Evolutionary conservation across 2,888 invertebrate species (phyloP), one percentile per base, ranked within the genome.

Genomic region (Phengaris alcon): DNA sequence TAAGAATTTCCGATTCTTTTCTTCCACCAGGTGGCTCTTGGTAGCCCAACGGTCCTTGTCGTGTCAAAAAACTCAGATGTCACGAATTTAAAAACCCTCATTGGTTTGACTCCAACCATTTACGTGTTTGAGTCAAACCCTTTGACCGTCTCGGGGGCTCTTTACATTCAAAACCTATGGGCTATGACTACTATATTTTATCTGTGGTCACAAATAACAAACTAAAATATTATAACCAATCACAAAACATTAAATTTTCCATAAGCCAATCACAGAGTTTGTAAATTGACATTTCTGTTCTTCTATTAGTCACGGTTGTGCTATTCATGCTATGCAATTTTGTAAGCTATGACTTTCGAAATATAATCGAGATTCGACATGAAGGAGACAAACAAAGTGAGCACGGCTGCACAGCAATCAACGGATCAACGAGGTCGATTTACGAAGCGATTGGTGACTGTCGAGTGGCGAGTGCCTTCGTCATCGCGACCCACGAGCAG

Each of bases 401-500:
- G 48, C 72, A 52, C 35, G 72, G 35, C 35, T 35, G 35, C 35
- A 64, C 52, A 12, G 64, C 51, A 72, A 70, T 51, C 51, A 54
- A 72, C 54, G 51, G 48, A 72, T 52, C 35, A 75, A 68, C 75
- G 76, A 77, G 72, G 77, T 59, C 72, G 75, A 76, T 52, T 69
- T 44, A 69, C 77, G 78, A 79, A 72, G 57, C 68, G 78, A 77
- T 76, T 76, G 74, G 52, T 4, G 4, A 35, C 35, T 35, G 35
- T 3, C 68, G 75, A 75, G 44, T 78, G 77, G 79, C 80, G 79
- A 81, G 77, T 86, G 86, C 82, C 85, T 84, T 88, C 88, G 88
- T 89, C 88, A 86, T 90, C 89, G 85, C 83, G 85, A 85, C 86
- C 89, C 89, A 85, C 84, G 85, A 85, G 83, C 84, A 82, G 84